Base-by-base conservation (phyloP, 2,113 vertebrate genomes). In the Baryphthengus martii region DNA sequence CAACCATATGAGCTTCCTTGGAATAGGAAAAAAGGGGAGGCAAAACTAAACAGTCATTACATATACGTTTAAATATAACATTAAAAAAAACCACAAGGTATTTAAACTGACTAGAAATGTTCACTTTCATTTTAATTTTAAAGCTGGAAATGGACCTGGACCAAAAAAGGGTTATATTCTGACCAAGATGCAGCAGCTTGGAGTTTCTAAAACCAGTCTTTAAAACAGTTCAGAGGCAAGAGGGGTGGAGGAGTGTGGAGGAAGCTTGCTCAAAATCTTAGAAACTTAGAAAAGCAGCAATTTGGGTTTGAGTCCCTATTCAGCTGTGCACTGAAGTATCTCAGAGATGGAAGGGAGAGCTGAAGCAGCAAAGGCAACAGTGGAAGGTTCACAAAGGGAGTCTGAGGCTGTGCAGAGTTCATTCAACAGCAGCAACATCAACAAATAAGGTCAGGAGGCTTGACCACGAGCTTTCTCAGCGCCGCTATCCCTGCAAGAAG, bases 221-320 rank as follows among this genome's bases (percentile, higher is more conserved):
- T 83, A 77, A 67, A 87, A 85, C 13, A 35, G 17, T n/a, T 67
- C 20, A 39, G 37, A 52, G n/a, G n/a, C n/a, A n/a, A 50, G 33
- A 6, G 35, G 11, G 17, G 1, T n/a, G 0, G 10, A 10, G 47
- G 47, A 13, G 44, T 44, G 47, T 9, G 23, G 31, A 2, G 31
- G 14, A 39, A 39, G 35, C 42, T 58, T 76, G 25, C 53, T 84
- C 26, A 75, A 68, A 88, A 78, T 80, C 65, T 88, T 80, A 96
- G 91, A n/a, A n/a, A 93, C 88, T 96, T 92, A 85, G 85, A 89
- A 93, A 96, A 97, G 68, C 2, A 70, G 92, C 71, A 66, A 87
- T 95, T 97, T 97, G 95, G 90, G 96, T 97, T 97, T 97, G 95
- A 97, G 90, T 76, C 90, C 86, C 95, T 75, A 93, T 80, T 96